A percentile compares a stretch with the other conserved stretches of the same genome.
These are phyloP conservation scores for Lasioglossum morio DNA, from an alignment of 2,888 invertebrate genomes.

Conservation along the genomic window DNA sequence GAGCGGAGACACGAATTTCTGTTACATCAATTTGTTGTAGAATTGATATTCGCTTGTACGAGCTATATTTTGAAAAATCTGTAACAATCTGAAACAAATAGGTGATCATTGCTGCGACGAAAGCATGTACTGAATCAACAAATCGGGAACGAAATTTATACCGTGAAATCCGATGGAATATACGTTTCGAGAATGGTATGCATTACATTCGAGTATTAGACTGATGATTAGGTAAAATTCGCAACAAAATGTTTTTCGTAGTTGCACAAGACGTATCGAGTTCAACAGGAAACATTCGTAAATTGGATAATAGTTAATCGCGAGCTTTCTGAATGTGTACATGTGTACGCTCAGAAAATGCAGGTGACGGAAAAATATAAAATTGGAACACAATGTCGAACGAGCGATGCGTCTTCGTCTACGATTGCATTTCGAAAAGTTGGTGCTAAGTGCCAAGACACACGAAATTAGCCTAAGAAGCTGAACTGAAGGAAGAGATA, in stretches of 20 bases:
- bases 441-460: slow-evolving; percentile 56
- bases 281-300: background rate
- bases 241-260: slow-evolving; percentile 27
- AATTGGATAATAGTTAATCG: background rate
- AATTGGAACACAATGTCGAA: background rate
- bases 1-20: background rate
- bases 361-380: background rate
- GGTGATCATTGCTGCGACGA: slow-evolving; percentile 14
- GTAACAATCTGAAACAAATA: background rate
- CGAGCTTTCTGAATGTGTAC: slow-evolving; percentile 39
- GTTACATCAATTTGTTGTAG: background rate
- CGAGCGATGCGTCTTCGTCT: slow-evolving; percentile 52
- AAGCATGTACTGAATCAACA: slow-evolving; percentile 23
- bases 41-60: slow-evolving; percentile 11
- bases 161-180: slow-evolving; percentile 13
- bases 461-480: slow-evolving; percentile 53
- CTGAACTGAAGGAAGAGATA: slow-evolving; percentile 36
- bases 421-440: slow-evolving; percentile 40
- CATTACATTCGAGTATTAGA: slow-evolving; percentile 67
- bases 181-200: slow-evolving; percentile 50
- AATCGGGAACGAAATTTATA: slow-evolving; percentile 27
- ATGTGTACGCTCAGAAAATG: slow-evolving; percentile 36
- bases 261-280: slow-evolving; percentile 56
- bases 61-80: background rate
- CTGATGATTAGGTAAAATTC: slow-evolving; percentile 63